Percentiles rank a stretch among this genome's conserved stretches.
Evolutionary conservation across 92 coral and sea anemone species (phyloP).

Genomic region (Palythoa caribaeorum): DNA sequence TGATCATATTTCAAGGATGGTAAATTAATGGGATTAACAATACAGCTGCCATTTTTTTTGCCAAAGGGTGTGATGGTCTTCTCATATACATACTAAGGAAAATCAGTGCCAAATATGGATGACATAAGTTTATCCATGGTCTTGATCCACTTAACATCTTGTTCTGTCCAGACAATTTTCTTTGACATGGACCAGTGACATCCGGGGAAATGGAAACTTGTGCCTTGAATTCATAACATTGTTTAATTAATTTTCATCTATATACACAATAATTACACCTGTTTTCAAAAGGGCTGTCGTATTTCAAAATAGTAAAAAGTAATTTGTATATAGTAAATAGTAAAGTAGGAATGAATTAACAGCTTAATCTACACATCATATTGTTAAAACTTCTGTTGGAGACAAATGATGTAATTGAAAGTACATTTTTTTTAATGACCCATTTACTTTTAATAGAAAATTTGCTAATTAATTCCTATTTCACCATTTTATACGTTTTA

Average conservation of each 20-base stretch:
- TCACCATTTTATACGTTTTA: too few relatives aligned
- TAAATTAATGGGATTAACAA: background rate
- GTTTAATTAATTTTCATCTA: background rate
- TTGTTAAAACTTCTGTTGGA: too few relatives aligned
- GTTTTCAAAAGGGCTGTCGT: constrained; percentile 6
- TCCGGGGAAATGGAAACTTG: constrained; percentile 18
- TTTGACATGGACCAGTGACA: background rate
- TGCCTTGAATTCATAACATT: constrained; percentile 14
- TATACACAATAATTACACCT: background rate
- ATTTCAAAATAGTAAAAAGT: background rate
- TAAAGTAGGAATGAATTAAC: background rate
- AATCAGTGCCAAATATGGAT: background rate
- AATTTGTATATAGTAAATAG: background rate
- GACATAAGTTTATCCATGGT: background rate
- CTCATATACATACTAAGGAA: background rate
- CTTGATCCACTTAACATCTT: background rate
- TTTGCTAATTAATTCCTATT: too few relatives aligned
- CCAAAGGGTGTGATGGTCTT: background rate
- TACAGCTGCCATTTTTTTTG: background rate
- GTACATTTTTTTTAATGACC: too few relatives aligned
- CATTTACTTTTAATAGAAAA: too few relatives aligned
- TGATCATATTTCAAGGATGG: background rate
- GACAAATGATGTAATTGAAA: background rate
- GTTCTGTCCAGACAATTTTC: background rate
- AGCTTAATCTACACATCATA: background rate